Evolutionary conservation across 64 coral and sea anemone species (phyloP), one percentile per base, ranked within the genome.

Genomic region (Cladopsammia gracilis): DNA sequence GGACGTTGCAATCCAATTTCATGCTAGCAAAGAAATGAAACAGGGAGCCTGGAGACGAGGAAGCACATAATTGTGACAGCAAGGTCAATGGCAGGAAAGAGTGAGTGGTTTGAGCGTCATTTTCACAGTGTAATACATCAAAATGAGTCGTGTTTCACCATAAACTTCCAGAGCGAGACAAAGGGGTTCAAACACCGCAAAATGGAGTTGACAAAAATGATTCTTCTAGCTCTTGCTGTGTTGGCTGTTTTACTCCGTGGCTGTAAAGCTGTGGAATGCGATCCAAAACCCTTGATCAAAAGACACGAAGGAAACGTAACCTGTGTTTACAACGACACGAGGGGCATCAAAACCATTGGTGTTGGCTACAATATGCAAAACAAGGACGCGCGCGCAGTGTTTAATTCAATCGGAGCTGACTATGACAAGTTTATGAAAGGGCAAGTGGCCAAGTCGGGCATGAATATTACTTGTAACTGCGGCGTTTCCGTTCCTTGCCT

Each of bases 351-450:
- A 76, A 96, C 95, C 11, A 96, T 93, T 54, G 95, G 95, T 42
- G 76, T 89, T 6, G 95, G 95, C 18, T 96, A 90, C 78, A 96
- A 93, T 72, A 96, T 96, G 95, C 56, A 78, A 7, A 96, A 93
- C 9, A 58, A 56, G 7, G 71, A 85, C 14, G 95, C 95, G 13
- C 86, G 71, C 1, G 19, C 58, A 48, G 95, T 47, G 6, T 96
- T 96, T 20, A 45, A 62, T 45, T 49, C 52, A 9, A 96, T 96
- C 6, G 91, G 91, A 15, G 95, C 95, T 4, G 95, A 96, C 81
- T 96, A 84, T 50, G 77, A 96, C 4, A 93, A 60, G 73, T 96
- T 96, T 53, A 77, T 83, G 42, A 90, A 87, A 54, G 95, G 95
- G 0, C 95, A 91, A 4, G 24, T 65, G 14, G 90, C 95, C 34